Conservation (phyloP, 2,888 invertebrate genomes). For the Glyphotaelius pellucidus region DNA sequence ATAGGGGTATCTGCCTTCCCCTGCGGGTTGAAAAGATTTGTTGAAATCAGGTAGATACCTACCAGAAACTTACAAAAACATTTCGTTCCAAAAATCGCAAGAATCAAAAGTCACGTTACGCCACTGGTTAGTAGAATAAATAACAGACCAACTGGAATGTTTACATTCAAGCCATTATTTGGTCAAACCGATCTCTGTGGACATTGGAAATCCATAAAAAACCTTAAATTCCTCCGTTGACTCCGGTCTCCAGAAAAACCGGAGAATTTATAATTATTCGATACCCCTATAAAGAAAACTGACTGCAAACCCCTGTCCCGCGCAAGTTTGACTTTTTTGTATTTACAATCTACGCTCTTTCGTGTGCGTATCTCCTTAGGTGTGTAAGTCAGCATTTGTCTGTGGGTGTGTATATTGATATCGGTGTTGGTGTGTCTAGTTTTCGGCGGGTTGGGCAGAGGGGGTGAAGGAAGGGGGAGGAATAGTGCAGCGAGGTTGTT, state of each 20-base stretch:
- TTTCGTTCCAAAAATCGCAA: background rate
- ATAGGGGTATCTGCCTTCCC: background rate
- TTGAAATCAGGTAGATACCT: background rate
- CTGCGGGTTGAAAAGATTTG: background rate
- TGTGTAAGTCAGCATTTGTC: background rate
- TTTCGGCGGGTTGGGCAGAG: background rate
- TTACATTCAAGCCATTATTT: background rate
- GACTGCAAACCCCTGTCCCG: constrained; percentile 40
- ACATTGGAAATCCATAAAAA: background rate
- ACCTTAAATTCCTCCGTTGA: background rate
- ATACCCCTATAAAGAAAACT: constrained; percentile 33
- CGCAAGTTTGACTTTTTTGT: constrained; percentile 32
- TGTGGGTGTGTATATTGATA: constrained; percentile 30
- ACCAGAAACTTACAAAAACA: background rate
- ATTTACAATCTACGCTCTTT: constrained; percentile 10
- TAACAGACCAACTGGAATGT: background rate
- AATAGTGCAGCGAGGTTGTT: constrained; percentile 64
- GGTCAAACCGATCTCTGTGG: background rate
- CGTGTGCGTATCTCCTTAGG: background rate
- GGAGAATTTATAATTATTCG: constrained; percentile 18
- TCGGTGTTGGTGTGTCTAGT: constrained; percentile 31
- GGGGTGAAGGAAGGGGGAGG: constrained; percentile 20
- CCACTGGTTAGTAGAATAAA: background rate
- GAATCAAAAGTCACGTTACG: background rate
- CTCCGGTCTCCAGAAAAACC: constrained; percentile 11